Evolutionary conservation across 2,888 invertebrate species (phyloP).

Genomic region (Harpalus rufipes): DNA sequence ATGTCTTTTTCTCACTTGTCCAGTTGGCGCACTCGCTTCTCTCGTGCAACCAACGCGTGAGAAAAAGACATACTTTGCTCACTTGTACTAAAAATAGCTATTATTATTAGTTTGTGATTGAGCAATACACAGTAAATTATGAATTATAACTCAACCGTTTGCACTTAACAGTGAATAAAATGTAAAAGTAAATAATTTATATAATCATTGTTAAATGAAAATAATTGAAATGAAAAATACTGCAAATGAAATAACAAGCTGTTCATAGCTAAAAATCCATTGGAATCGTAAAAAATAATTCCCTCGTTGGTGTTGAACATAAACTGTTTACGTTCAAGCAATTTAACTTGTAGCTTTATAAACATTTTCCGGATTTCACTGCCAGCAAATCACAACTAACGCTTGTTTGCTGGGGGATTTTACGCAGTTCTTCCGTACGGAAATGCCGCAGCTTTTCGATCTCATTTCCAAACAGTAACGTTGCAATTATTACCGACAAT

Average conservation of each 20-base stretch:
- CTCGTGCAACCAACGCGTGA: too few species aligned
- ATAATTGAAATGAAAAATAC: slow-evolving; percentile 25
- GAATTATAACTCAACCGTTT: too few species aligned
- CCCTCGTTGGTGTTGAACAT: slow-evolving; percentile 20
- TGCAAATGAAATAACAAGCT: slow-evolving; percentile 9
- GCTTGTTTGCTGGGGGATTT: slow-evolving; percentile 3
- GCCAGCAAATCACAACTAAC: slow-evolving; percentile 19
- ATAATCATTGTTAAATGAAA: background rate
- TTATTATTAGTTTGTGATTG: too few species aligned
- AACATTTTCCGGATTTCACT: slow-evolving; percentile 36
- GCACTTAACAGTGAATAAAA: too few species aligned
- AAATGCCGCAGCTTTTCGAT: slow-evolving; percentile 26
- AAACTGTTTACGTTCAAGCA: slow-evolving; percentile 48
- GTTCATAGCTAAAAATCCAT: slow-evolving; percentile 8
- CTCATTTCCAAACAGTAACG: slow-evolving; percentile 30
- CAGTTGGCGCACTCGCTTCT: too few species aligned
- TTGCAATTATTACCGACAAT: slow-evolving; percentile 33
- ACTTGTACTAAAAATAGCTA: too few species aligned
- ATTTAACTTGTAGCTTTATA: slow-evolving; percentile 49
- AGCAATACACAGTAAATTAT: too few species aligned
- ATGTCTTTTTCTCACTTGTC: too few species aligned
- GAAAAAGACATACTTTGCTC: too few species aligned
- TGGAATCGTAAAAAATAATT: slow-evolving; percentile 41
- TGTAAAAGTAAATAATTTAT: too few species aligned
- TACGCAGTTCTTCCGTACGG: slow-evolving; percentile 29